phyloP scores from a whole-genome alignment of 2,888 invertebrate species.

The Tricholauxania praeusta region DNA sequence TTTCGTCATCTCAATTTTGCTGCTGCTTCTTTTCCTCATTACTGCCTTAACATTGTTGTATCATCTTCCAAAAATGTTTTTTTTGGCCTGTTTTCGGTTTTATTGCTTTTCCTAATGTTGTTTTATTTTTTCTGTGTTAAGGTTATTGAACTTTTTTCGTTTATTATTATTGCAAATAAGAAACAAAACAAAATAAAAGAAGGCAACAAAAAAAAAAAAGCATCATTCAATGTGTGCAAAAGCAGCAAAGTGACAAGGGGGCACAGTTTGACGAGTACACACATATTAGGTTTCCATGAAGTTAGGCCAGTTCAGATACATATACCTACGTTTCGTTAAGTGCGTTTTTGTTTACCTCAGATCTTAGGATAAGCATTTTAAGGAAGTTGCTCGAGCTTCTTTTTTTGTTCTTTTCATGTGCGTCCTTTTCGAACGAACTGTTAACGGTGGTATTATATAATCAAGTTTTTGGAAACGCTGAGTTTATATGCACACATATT shows the following conservation, averaged over 20 bases:
- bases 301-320: background rate
- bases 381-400: no score
- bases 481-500: no score
- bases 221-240: background rate
- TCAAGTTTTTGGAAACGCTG: no score
- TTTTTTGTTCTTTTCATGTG: no score
- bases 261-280: background rate
- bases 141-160: constrained; percentile 19
- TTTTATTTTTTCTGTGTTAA: background rate
- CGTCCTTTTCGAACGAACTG: no score
- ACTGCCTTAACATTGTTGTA: background rate
- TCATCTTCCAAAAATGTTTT: constrained; percentile 12
- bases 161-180: constrained; percentile 17
- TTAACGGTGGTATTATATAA: no score
- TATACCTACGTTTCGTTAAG: no score
- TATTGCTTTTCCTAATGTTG: background rate
- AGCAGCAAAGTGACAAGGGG: background rate
- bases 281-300: constrained; percentile 3
- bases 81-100: background rate
- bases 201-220: background rate
- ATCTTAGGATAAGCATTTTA: no score
- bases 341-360: no score
- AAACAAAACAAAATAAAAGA: constrained; percentile 1
- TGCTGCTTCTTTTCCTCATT: background rate
- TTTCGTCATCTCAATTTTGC: constrained; percentile 3